Percentiles rank a stretch among this genome's conserved stretches.
phyloP scores from a whole-genome alignment of 2,888 invertebrate species.

The Helicoverpa assulta region DNA sequence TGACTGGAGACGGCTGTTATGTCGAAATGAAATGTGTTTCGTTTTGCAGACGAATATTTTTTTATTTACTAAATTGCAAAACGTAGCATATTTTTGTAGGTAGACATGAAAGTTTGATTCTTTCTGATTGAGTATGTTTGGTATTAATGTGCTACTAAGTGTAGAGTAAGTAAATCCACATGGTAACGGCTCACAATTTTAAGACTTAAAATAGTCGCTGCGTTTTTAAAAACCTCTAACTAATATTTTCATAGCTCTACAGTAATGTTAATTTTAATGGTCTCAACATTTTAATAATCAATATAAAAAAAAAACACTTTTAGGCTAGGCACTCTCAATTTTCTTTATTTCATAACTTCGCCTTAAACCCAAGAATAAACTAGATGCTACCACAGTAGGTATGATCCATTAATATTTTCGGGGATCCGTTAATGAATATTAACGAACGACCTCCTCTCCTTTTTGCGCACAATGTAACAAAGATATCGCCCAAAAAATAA shows the following conservation, averaged over 20 bases:
- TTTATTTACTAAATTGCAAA: too few species aligned
- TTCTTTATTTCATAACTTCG: background rate
- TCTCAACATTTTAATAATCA: too few species aligned
- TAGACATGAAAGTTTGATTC: too few species aligned
- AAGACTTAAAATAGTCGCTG: conserved; percentile 10
- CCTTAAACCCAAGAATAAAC: background rate
- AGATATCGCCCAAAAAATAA: conserved; percentile 8
- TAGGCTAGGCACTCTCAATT: background rate
- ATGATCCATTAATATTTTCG: conserved; percentile 1
- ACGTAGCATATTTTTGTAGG: too few species aligned
- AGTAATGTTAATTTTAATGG: background rate
- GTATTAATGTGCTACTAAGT: too few species aligned
- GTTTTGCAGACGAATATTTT: conserved; percentile 5
- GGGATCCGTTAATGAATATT: conserved; percentile 1
- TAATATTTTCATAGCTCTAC: conserved; percentile 19
- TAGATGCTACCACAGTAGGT: background rate
- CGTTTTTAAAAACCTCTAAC: background rate
- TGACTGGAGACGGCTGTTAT: background rate
- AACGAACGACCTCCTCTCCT: background rate
- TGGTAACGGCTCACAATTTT: conserved; percentile 21
- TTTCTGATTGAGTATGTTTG: too few species aligned
- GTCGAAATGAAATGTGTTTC: background rate
- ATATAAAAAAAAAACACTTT: too few species aligned
- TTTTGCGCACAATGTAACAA: background rate
- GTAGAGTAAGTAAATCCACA: background rate